phyloP scores from a whole-genome alignment of 2,797 vertebrate species.

The Pangasius macronema region DNA sequence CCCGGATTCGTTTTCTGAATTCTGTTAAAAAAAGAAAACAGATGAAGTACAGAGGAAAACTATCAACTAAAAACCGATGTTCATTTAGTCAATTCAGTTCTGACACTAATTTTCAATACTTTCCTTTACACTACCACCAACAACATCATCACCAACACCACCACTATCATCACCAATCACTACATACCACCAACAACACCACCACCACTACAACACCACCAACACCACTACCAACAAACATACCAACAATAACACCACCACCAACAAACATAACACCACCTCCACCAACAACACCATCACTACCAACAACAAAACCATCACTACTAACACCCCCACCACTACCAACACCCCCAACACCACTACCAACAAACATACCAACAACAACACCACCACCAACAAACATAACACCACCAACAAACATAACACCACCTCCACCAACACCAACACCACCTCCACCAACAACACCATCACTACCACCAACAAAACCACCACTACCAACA shows the following conservation, averaged over 20 bases:
- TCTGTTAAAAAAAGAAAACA: background rate
- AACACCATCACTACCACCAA: background rate
- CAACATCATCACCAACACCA: fast-evolving
- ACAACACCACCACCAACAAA: background rate
- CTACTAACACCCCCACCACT: background rate
- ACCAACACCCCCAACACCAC: background rate
- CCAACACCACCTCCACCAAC: background rate
- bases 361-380: background rate
- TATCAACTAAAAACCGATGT: background rate
- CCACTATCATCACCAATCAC: fast-evolving
- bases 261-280: fast-evolving
- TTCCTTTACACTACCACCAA: background rate
- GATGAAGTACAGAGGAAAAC: background rate
- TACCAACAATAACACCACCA: fast-evolving
- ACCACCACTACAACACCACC: background rate
- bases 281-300: background rate
- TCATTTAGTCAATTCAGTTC: background rate
- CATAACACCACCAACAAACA: background rate
- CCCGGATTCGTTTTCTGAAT: background rate
- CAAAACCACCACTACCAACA: background rate
- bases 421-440: background rate
- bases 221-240: background rate
- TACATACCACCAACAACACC: background rate
- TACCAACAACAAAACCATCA: background rate
- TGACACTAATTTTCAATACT: background rate